Conservation (phyloP, 2,888 invertebrate genomes). For the Ormyrus nitidulus region DNA sequence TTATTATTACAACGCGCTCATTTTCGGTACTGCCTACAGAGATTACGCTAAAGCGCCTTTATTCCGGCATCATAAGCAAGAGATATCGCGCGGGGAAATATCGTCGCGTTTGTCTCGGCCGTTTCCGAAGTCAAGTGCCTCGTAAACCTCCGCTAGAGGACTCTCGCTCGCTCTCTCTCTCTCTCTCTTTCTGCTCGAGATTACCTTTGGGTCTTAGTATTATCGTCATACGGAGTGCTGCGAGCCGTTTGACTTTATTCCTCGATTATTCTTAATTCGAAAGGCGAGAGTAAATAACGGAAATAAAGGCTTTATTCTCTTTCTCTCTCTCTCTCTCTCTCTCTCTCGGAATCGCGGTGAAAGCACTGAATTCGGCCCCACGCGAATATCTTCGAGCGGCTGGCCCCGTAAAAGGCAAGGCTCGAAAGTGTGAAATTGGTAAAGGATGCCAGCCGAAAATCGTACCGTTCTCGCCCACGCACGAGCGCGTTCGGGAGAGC, state of each 20-base stretch:
- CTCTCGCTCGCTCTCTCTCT: not conserved
- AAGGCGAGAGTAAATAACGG: not conserved
- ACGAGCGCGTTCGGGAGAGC: no score
- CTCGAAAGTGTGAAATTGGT: no score
- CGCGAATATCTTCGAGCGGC: not conserved
- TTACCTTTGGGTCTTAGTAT: not conserved
- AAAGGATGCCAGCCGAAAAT: no score
- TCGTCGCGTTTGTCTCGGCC: slow-evolving; percentile 15
- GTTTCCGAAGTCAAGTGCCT: not conserved
- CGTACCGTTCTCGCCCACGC: no score
- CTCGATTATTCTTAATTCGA: slow-evolving; percentile 14
- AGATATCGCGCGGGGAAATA: not conserved
- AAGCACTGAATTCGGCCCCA: no score
- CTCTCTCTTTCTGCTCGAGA: not conserved
- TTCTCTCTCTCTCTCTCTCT: no score
- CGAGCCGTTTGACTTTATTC: not conserved
- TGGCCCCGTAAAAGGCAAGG: not conserved
- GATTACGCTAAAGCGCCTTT: not conserved
- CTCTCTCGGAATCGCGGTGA: not conserved
- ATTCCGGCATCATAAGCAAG: not conserved
- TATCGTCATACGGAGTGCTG: not conserved
- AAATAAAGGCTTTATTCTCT: not conserved
- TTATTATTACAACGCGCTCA: slow-evolving; percentile 7
- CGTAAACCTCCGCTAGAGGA: not conserved
- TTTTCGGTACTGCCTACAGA: slow-evolving; percentile 8